These are phyloP conservation scores for Camptogramma bilineatum DNA, from an alignment of 2,888 invertebrate genomes.

Conservation along the genomic window DNA sequence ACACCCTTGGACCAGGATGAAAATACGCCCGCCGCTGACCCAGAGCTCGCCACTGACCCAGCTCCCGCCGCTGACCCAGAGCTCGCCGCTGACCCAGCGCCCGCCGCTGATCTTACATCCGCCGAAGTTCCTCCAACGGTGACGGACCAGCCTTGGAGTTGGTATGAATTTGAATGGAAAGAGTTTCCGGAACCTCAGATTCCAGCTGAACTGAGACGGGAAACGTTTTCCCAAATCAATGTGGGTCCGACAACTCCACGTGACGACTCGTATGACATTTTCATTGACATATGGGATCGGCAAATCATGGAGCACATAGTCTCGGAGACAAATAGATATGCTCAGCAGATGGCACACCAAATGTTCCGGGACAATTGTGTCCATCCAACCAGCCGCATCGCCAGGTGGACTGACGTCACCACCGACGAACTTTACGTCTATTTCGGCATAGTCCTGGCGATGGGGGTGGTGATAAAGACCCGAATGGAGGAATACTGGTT, in stretches of 20 bases:
- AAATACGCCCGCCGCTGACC: slow-evolving; percentile 7
- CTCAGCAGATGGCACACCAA: slow-evolving; percentile 43
- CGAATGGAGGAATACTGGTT: slow-evolving; percentile 46
- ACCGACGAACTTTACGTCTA: slow-evolving; percentile 40
- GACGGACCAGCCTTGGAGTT: slow-evolving; percentile 25
- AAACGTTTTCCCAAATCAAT: slow-evolving; percentile 38
- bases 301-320: slow-evolving; percentile 47
- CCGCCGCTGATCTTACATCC: slow-evolving; percentile 13
- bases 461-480: slow-evolving; percentile 43
- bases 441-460: slow-evolving; percentile 44
- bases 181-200: slow-evolving; percentile 31
- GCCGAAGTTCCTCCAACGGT: slow-evolving; percentile 13
- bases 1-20: slow-evolving; percentile 26
- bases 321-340: slow-evolving; percentile 48
- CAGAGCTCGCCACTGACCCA: slow-evolving; percentile 6
- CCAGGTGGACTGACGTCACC: slow-evolving; percentile 26
- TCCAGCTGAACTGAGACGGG: slow-evolving; percentile 34
- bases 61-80: slow-evolving; percentile 11
- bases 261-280: slow-evolving; percentile 42
- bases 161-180: slow-evolving; percentile 31
- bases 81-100: slow-evolving; percentile 5
- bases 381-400: slow-evolving; percentile 37
- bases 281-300: slow-evolving; percentile 49
- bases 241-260: slow-evolving; percentile 39
- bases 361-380: slow-evolving; percentile 15